These are phyloP conservation scores for Ondatra zibethicus DNA, from an alignment of 2,113 vertebrate genomes.

Conservation along the genomic window DNA sequence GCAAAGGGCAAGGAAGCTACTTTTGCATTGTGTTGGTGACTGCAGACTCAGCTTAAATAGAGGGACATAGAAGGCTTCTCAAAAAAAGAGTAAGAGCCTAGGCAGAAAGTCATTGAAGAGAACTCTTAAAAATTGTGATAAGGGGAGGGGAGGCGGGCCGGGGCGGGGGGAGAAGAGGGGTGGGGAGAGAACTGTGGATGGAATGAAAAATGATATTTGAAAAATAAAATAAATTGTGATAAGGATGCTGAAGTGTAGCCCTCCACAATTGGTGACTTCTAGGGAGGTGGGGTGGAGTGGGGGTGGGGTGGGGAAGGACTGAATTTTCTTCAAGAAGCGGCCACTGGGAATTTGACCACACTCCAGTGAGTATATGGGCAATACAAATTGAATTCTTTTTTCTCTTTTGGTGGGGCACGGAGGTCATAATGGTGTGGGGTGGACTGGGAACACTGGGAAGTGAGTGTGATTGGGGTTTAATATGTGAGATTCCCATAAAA, in stretches of 20 bases:
- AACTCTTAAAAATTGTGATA: neutral
- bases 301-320: neutral
- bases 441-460: neutral
- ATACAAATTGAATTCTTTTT: neutral
- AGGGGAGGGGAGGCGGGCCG: fast-evolving
- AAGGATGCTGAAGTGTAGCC: neutral
- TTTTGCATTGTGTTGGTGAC: neutral
- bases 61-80: neutral
- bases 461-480: neutral
- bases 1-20: neutral
- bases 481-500: neutral
- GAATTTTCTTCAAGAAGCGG: neutral
- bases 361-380: neutral
- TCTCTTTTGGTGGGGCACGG: too few species aligned
- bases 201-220: too few species aligned
- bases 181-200: too few species aligned
- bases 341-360: neutral
- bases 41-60: neutral
- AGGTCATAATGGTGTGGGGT: neutral
- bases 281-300: too few species aligned
- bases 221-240: neutral
- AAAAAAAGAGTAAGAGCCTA: neutral
- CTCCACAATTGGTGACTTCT: neutral
- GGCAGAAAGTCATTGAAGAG: neutral
- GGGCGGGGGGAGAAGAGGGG: too few species aligned